Evolutionary conservation across 2,888 invertebrate species (phyloP).

Genomic region (Rhogogaster chlorosoma): DNA sequence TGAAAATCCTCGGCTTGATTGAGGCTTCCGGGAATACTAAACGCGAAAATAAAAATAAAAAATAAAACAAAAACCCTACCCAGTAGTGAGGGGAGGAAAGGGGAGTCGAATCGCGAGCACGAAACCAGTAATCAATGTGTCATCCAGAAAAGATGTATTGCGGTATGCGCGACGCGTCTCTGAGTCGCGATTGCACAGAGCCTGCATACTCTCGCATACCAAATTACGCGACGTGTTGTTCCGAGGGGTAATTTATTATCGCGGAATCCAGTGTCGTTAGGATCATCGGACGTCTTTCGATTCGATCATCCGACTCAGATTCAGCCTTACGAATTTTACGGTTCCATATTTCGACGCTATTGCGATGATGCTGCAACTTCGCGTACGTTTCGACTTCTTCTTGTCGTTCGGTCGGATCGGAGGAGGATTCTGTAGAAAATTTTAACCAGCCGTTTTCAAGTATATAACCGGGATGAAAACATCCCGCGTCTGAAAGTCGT

Average conservation of each 20-base stretch:
- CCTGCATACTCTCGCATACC: neutral
- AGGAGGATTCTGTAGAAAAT: neutral
- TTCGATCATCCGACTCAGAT: neutral
- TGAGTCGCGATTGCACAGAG: neutral
- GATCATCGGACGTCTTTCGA: neutral
- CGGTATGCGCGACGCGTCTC: constrained; percentile 53
- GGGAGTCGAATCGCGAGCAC: constrained; percentile 67
- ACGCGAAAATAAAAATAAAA: constrained; percentile 26
- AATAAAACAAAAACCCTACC: too few relatives aligned
- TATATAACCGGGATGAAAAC: neutral
- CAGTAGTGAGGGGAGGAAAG: constrained; percentile 49
- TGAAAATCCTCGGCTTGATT: neutral
- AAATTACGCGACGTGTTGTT: neutral
- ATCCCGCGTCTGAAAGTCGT: neutral
- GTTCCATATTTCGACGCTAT: neutral
- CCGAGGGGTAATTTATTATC: neutral
- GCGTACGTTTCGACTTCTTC: neutral
- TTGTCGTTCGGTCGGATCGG: neutral
- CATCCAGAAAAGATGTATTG: constrained; percentile 74
- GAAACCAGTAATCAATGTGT: constrained; percentile 76
- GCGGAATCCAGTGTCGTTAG: neutral
- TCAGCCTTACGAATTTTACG: too few relatives aligned
- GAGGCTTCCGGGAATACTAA: constrained; percentile 20
- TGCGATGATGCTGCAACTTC: neutral
- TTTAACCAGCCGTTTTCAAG: neutral